phyloP scores from a whole-genome alignment of 1,140 invertebrate species.

The Eumaeus atala region DNA sequence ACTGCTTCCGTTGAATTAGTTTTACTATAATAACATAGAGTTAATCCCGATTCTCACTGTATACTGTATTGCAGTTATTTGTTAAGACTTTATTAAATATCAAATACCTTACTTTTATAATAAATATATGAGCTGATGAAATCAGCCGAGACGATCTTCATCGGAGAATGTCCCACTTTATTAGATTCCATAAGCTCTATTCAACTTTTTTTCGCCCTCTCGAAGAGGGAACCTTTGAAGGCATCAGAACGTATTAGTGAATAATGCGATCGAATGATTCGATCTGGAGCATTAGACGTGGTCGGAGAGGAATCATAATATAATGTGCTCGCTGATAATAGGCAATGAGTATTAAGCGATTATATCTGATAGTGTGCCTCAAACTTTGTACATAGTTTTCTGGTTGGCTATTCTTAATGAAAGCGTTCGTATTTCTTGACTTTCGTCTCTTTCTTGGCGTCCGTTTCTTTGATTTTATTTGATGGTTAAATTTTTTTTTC shows the following conservation, averaged over 20 bases:
- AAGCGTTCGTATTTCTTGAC: too few species aligned
- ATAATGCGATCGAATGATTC: conserved; percentile 64
- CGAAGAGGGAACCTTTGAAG: conserved; percentile 51
- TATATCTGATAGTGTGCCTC: conserved; percentile 30
- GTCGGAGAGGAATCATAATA: conserved; percentile 40
- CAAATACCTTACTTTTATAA: too few species aligned
- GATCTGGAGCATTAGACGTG: conserved; percentile 60
- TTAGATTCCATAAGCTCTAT: conserved; percentile 70
- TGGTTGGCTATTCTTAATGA: too few species aligned
- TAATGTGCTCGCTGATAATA: conserved; percentile 61
- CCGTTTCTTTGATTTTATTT: too few species aligned
- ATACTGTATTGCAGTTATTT: too few species aligned
- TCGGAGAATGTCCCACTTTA: conserved; percentile 64
- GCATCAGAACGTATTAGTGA: conserved; percentile 60
- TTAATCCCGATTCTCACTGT: too few species aligned
- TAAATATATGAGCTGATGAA: conserved; percentile 20
- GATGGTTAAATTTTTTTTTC: too few species aligned
- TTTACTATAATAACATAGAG: too few species aligned
- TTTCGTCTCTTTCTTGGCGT: too few species aligned
- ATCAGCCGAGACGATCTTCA: conserved; percentile 49
- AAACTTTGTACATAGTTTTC: conserved; percentile 25
- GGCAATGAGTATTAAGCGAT: conserved; percentile 52
- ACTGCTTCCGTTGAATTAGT: too few species aligned
- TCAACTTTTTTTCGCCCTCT: conserved; percentile 63
- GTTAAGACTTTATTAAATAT: too few species aligned